Evolutionary conservation across 1,140 invertebrate genomes (phyloP), one percentile per base, ranked within the genome.

Genomic region (Solenopsis fugax): DNA sequence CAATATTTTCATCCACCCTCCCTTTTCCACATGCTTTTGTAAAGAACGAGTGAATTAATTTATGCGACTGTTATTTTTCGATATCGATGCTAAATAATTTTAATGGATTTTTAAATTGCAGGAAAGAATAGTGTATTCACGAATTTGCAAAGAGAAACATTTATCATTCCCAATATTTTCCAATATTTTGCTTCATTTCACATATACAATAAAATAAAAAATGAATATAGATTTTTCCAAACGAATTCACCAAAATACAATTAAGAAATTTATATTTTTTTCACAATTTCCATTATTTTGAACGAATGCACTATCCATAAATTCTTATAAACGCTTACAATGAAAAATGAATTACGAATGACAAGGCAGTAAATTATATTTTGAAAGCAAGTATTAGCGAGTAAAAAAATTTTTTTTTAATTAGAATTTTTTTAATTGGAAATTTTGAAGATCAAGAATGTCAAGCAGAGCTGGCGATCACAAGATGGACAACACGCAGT

Each of bases 11-110:
- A 34, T 37, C 24, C 34, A 41, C 56, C 9, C 2, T 29, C 10
- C 37, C 16, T 60, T 29, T 76, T 21, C 29, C 41, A 4, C 4
- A 2, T 9, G 21, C 34, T 24, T 48, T 62, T 45, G n/a, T 77
- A 24, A 1, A 24, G 16, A 41, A 45, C 37, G 7, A 16, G 5
- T 5, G 1, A 41, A 58, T 76, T 56, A 76, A 41, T 21, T 58
- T 65, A 45, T 67, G 18, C 37, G 21, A 4, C 2, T 77, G 24
- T 48, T 64, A 62, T 45, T 41, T 29, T 62, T 77, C 16, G 16
- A 48, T 77, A 56, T 21, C 13, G 9, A 76, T 76, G 41, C 9
- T 41, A 45, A 76, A 9, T 64, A 62, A 76, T 60, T 76, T 58
- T 58, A 60, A 77, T 29, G 37, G 54, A 24, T 60, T 62, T 77